These are phyloP conservation scores for Coptodon rendalli DNA, from an alignment of 2,113 vertebrate genomes.

Conservation along the genomic window DNA sequence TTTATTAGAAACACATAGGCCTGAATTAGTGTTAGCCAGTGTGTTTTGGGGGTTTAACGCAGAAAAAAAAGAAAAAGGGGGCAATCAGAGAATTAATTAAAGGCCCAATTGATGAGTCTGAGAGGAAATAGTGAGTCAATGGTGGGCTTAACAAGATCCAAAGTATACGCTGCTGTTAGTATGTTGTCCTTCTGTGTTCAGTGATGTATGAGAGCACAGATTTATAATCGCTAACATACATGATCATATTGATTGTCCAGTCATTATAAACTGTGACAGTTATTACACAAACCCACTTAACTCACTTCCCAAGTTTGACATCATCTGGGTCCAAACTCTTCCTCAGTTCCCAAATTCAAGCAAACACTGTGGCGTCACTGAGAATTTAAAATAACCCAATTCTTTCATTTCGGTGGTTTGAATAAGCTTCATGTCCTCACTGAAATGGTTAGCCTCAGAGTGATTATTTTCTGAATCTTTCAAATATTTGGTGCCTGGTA, in stretches of 20 bases:
- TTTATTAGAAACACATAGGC: not conserved
- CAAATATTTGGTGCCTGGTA: not conserved
- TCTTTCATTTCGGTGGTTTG: not conserved
- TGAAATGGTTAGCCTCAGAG: not conserved
- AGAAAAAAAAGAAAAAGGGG: not conserved
- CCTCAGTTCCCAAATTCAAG: not conserved
- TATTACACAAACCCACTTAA: not conserved
- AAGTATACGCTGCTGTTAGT: not conserved
- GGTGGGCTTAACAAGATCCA: not conserved
- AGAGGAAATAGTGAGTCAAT: not conserved
- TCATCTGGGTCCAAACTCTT: not conserved
- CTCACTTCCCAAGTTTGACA: not conserved
- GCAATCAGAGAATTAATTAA: not conserved
- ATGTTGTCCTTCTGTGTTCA: not conserved
- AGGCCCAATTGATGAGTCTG: not conserved
- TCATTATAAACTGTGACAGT: not conserved
- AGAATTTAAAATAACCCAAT: not conserved
- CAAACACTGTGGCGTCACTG: not conserved
- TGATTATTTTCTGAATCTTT: not conserved
- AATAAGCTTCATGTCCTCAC: not conserved
- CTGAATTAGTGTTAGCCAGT: not conserved
- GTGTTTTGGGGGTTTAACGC: not conserved
- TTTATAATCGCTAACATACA: not conserved
- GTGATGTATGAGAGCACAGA: not conserved
- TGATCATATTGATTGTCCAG: not conserved